Evolutionary conservation across 2,888 invertebrate genomes (phyloP).

Genomic region (Ormyrus thymus): DNA sequence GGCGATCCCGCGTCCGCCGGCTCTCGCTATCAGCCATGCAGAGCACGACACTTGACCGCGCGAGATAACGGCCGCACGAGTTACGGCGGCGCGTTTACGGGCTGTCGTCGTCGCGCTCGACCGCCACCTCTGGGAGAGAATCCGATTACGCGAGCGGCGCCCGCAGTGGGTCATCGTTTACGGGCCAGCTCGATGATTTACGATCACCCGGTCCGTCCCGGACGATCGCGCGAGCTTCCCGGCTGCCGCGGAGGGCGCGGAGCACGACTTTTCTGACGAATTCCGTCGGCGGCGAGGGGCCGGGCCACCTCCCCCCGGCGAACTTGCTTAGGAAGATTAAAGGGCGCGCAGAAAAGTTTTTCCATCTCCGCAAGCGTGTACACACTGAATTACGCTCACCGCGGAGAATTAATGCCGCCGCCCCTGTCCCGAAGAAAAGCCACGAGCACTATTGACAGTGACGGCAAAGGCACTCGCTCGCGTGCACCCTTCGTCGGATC

Average conservation of each 20-base stretch:
- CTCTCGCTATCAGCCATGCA: conserved; percentile 42
- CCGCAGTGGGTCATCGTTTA: conserved; percentile 45
- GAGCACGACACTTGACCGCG: conserved; percentile 46
- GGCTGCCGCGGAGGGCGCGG: background rate
- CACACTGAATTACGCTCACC: conserved; percentile 23
- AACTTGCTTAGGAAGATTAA: conserved; percentile 38
- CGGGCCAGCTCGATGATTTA: conserved; percentile 43
- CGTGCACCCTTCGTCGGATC: conserved; percentile 12
- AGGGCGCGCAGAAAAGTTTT: conserved; percentile 34
- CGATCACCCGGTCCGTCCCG: background rate
- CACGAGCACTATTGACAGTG: conserved; percentile 40
- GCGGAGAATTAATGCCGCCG: conserved; percentile 16
- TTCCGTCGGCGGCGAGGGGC: conserved; percentile 5
- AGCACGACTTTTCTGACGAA: conserved; percentile 36
- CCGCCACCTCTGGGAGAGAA: conserved; percentile 35
- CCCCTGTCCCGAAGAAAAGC: background rate
- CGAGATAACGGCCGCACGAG: conserved; percentile 41
- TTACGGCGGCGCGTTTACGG: conserved; percentile 15
- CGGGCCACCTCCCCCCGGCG: background rate
- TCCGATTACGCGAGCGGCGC: conserved; percentile 39
- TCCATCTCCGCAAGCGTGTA: conserved; percentile 26
- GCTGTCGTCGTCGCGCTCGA: conserved; percentile 5
- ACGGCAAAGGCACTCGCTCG: background rate
- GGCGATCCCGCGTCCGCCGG: conserved; percentile 10
- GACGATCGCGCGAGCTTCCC: background rate